Evolutionary conservation across 2,888 invertebrate genomes (phyloP).

Genomic region (Parnassius glacialis): DNA sequence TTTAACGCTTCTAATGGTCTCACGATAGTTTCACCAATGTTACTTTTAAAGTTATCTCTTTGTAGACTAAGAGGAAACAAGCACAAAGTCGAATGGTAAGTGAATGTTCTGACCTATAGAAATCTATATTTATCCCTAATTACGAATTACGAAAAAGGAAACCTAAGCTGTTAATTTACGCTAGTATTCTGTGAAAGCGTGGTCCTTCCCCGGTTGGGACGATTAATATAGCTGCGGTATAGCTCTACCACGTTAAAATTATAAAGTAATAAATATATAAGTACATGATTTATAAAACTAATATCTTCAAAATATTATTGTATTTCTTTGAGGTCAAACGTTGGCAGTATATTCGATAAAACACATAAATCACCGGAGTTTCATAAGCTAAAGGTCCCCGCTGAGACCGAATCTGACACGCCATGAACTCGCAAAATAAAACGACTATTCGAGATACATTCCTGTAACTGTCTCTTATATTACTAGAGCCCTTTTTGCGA

Average conservation of each 20-base stretch:
- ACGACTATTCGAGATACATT: slow-evolving; percentile 57
- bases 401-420: slow-evolving; percentile 53
- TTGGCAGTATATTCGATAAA: not conserved
- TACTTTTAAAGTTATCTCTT: slow-evolving; percentile 5
- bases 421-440: slow-evolving; percentile 61
- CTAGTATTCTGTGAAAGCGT: too few relatives aligned
- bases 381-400: slow-evolving; percentile 54
- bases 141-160: too few relatives aligned
- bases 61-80: too few relatives aligned
- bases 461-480: slow-evolving; percentile 46
- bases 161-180: too few relatives aligned
- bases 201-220: too few relatives aligned
- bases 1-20: slow-evolving; percentile 55
- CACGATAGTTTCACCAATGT: slow-evolving; percentile 34
- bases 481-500: slow-evolving; percentile 55
- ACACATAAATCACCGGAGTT: slow-evolving; percentile 23
- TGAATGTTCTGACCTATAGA: too few relatives aligned
- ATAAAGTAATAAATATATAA: slow-evolving; percentile 9
- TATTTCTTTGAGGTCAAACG: not conserved
- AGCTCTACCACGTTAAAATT: not conserved
- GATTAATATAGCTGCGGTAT: too few relatives aligned
- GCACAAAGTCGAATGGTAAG: too few relatives aligned
- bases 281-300: not conserved
- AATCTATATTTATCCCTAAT: too few relatives aligned
- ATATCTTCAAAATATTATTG: slow-evolving; percentile 16